phyloP scores from a whole-genome alignment of 1,140 invertebrate species.

The Papilio xuthus region DNA sequence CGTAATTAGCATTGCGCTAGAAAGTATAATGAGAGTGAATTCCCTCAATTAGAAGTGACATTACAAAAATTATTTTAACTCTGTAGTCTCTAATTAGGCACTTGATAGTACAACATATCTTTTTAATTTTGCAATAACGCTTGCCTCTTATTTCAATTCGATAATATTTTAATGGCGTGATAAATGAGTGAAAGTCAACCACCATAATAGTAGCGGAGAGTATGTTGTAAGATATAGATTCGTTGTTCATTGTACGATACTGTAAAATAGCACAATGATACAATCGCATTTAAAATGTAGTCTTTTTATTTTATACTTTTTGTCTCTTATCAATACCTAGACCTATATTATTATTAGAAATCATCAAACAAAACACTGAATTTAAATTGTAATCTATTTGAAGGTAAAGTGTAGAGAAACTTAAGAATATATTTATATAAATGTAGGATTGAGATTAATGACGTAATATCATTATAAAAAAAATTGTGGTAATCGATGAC shows the following conservation, averaged over 20 bases:
- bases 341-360: conserved; percentile 6
- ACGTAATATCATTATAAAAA: not conserved
- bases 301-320: not conserved
- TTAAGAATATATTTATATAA: not conserved
- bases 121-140: conserved; percentile 37
- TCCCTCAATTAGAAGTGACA: conserved; percentile 46
- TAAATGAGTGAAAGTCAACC: not conserved
- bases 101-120: no score
- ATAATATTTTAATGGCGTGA: conserved; percentile 19
- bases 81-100: not conserved
- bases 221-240: not conserved
- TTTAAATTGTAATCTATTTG: not conserved
- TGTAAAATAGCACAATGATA: not conserved
- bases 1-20: conserved; percentile 42
- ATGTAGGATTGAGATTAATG: not conserved
- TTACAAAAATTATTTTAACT: conserved; percentile 43
- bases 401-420: not conserved
- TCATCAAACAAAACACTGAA: not conserved
- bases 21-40: conserved; percentile 57
- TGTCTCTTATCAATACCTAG: not conserved
- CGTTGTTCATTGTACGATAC: not conserved
- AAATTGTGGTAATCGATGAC: not conserved
- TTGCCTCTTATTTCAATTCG: conserved; percentile 11
- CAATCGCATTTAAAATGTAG: not conserved
- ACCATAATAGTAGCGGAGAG: not conserved